Base-by-base conservation (phyloP, 2,888 invertebrate species). In the Prosapia bicincta region DNA sequence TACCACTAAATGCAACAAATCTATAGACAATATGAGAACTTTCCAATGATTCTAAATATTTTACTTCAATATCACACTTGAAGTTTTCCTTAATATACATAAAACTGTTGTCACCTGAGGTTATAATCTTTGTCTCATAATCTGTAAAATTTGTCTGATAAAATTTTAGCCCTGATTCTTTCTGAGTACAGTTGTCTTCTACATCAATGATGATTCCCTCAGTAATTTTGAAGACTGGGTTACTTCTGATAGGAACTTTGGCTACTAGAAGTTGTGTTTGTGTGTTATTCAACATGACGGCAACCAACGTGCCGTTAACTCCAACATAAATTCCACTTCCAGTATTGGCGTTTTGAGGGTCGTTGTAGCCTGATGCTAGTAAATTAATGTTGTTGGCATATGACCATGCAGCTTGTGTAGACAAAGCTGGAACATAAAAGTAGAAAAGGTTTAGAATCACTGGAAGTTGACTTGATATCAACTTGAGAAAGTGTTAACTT, bases 241-340 rank as follows among this genome's bases (percentile, higher is more conserved):
- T 26, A 73, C 77, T 66, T 0, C 78, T 72, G 28, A 77, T 82
- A 7, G 82, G 81, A 0, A 84, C 81, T 10, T 79, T 76, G 0
- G 76, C 72, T 26, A 82, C 72, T 38, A 84, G 75, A 20, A 83
- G 65, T 20, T 81, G 73, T n/a, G 78, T 79, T 5, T 74, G 76
- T 7, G 24, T 15, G 6, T 74, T 28, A 0, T 32, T 9, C 0
- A 81, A 77, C 69, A 83, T 79, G 15, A 78, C 75, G 0, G 79
- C 81, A 2, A 74, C 78, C 0, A 76, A 80, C 3, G 81, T 78
- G n/a, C 85, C 85, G 13, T 80, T 76, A 3, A 81, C 76, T 6
- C 86, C 85, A 78, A 81, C 78, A 80, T 86, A 89, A 66, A 89
- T 86, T 7, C 89, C 89, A 77, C 87, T 87, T n/a, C 89, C 89